These are phyloP conservation scores for Diplazon laetatorius DNA, from an alignment of 2,888 invertebrate species.

Conservation along the genomic window DNA sequence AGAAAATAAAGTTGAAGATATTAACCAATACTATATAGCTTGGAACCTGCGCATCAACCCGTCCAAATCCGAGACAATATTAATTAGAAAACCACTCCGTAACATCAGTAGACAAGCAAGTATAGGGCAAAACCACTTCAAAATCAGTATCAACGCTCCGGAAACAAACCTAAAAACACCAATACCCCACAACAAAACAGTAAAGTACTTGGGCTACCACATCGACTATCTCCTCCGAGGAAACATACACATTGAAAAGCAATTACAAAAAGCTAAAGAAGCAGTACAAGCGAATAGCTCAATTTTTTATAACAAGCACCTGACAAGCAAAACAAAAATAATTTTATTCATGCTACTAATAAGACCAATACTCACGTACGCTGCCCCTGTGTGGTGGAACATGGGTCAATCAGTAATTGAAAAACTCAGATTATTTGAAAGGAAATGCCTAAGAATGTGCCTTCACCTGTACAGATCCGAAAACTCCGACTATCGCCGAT, in stretches of 20 bases:
- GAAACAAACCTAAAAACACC: too few relatives aligned
- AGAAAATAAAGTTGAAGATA: too few relatives aligned
- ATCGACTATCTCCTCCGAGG: slow-evolving; percentile 31
- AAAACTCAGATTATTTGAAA: slow-evolving; percentile 42
- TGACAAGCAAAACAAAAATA: too few relatives aligned
- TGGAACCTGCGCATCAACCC: too few relatives aligned
- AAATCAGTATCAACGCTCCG: too few relatives aligned
- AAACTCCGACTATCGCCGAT: neutral
- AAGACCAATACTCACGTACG: slow-evolving; percentile 57
- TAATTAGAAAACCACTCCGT: too few relatives aligned
- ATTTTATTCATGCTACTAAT: slow-evolving; percentile 20
- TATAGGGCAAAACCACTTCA: too few relatives aligned
- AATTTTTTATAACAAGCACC: slow-evolving; percentile 18
- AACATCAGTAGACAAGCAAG: too few relatives aligned
- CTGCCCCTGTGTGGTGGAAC: slow-evolving; percentile 44
- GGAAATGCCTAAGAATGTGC: neutral
- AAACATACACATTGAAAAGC: slow-evolving; percentile 21
- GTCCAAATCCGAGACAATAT: too few relatives aligned
- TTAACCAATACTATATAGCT: too few relatives aligned
- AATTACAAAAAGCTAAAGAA: slow-evolving; percentile 37
- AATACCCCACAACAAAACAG: too few relatives aligned
- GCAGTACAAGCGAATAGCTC: neutral
- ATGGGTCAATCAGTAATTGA: neutral
- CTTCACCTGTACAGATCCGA: neutral
- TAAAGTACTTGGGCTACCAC: too few relatives aligned